Evolutionary conservation across 2,888 invertebrate genomes (phyloP).

Genomic region (Diabrotica balteata): DNA sequence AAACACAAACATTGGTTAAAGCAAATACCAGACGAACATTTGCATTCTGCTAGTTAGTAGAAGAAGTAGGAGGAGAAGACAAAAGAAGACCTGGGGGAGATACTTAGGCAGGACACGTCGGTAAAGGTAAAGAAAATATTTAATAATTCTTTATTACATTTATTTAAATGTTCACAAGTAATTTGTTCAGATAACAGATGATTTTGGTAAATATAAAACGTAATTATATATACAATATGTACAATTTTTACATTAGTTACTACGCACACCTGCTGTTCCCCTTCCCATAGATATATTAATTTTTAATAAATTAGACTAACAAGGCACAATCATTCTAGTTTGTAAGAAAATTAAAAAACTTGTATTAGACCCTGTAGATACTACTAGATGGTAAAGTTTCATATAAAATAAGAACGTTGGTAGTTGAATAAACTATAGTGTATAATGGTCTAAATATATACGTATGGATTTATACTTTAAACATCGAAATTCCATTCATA

Average conservation of each 20-base stretch:
- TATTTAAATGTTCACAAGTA: slow-evolving; percentile 57
- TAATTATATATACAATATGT: slow-evolving; percentile 26
- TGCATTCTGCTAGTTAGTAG: too few species aligned
- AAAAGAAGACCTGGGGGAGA: too few species aligned
- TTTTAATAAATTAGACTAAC: slow-evolving; percentile 20
- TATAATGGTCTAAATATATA: too few species aligned
- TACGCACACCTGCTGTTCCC: neutral
- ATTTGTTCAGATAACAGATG: slow-evolving; percentile 55
- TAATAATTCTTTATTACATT: slow-evolving; percentile 44
- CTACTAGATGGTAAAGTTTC: neutral
- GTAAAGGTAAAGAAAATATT: too few species aligned
- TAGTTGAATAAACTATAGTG: too few species aligned
- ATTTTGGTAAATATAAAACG: slow-evolving; percentile 39
- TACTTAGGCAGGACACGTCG: too few species aligned
- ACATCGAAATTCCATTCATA: too few species aligned
- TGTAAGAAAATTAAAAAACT: neutral
- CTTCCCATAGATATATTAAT: neutral
- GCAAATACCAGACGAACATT: too few species aligned
- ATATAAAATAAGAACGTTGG: too few species aligned
- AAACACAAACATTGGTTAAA: too few species aligned
- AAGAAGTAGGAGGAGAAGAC: too few species aligned
- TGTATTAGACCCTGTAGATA: slow-evolving; percentile 3
- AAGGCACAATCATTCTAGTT: slow-evolving; percentile 25
- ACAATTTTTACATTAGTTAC: slow-evolving; percentile 22
- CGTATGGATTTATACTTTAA: too few species aligned